Evolutionary conservation across 2,113 vertebrate genomes (phyloP).

Genomic region (Vidua chalybeata): DNA sequence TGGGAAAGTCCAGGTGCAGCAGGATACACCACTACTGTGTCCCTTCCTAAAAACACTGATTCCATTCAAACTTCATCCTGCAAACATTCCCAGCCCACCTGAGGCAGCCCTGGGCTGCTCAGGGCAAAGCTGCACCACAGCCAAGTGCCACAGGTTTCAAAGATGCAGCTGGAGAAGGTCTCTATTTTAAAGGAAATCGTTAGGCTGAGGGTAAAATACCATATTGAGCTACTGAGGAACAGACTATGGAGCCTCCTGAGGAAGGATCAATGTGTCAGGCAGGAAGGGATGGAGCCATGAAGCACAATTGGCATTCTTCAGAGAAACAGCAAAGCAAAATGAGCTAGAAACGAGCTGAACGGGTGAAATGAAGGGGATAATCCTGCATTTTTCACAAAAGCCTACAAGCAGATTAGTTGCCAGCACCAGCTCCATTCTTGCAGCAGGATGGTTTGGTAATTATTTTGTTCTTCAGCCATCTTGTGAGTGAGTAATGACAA

Average conservation of each 20-base stretch:
- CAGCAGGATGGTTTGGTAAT: not conserved
- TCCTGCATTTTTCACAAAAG: conserved; percentile 9
- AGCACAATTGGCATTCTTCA: not conserved
- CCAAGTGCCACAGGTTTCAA: not conserved
- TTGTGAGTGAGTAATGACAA: not conserved
- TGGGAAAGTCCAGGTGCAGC: not conserved
- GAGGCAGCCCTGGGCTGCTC: not conserved
- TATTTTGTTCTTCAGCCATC: not conserved
- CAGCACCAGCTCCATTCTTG: not conserved
- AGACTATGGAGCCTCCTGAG: not conserved
- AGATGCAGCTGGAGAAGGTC: not conserved
- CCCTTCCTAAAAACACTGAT: not conserved
- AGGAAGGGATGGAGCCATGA: not conserved
- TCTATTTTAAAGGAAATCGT: not conserved
- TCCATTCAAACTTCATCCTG: not conserved
- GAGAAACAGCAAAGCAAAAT: not conserved
- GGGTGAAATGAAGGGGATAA: conserved; percentile 33
- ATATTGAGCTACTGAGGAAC: not conserved
- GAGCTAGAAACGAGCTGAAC: conserved; percentile 2
- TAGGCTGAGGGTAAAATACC: not conserved
- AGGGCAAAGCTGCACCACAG: not conserved
- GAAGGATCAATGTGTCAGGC: not conserved
- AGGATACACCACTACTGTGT: rapidly evolving
- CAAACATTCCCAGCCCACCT: rapidly evolving
- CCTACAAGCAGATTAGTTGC: not conserved